Evolutionary conservation across 1,140 invertebrate genomes (phyloP).

Genomic region (Atta cephalotes): DNA sequence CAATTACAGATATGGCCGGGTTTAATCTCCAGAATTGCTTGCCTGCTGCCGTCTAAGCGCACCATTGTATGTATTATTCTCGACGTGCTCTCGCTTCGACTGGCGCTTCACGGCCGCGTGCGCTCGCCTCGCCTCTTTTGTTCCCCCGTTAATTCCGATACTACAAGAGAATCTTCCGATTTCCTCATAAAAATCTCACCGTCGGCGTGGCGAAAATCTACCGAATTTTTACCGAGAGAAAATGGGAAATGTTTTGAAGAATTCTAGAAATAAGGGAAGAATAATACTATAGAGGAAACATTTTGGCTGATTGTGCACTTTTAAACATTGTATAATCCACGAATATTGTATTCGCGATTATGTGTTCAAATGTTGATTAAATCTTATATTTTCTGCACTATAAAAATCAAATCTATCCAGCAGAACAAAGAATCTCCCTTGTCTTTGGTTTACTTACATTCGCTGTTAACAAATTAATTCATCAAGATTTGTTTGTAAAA

Average conservation of each 20-base stretch:
- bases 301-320: neutral
- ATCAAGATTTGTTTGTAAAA: neutral
- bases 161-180: conserved; percentile 22
- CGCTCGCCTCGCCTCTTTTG: conserved; percentile 13
- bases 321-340: neutral
- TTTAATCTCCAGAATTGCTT: conserved; percentile 65
- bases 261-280: neutral
- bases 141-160: conserved; percentile 43
- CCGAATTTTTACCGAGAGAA: conserved; percentile 16
- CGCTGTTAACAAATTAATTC: neutral
- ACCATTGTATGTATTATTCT: conserved; percentile 54
- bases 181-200: conserved; percentile 12
- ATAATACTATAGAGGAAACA: too few species aligned
- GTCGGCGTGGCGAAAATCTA: neutral
- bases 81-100: conserved; percentile 6
- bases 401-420: neutral
- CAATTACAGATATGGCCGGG: conserved; percentile 62
- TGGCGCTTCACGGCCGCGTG: conserved; percentile 44
- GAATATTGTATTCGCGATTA: neutral
- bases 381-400: neutral
- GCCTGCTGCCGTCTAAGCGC: conserved; percentile 52
- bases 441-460: too few species aligned
- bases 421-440: neutral
- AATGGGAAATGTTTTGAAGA: neutral
- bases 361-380: neutral